Conservation (phyloP, 2,888 invertebrate genomes). For the Euzophera pinguis region DNA sequence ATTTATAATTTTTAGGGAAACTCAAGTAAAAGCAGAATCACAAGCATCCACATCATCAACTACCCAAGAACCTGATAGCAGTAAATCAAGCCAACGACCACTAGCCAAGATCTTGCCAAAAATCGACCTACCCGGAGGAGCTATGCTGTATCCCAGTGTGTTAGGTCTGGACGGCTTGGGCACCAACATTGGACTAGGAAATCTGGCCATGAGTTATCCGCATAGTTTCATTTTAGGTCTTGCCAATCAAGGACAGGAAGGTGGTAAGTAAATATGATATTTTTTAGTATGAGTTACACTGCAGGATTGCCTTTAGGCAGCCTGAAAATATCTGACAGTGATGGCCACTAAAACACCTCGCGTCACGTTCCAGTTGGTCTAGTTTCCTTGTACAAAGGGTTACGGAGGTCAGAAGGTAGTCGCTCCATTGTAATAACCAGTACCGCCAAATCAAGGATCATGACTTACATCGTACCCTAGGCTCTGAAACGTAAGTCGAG, state of each 20-base stretch:
- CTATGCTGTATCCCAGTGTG: constrained; percentile 67
- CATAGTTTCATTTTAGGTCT: constrained; percentile 72
- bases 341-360: no score
- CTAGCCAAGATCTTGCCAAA: constrained; percentile 62
- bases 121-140: constrained; percentile 67
- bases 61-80: constrained; percentile 62
- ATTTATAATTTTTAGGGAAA: neutral
- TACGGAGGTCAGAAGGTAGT: no score
- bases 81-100: constrained; percentile 47
- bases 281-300: no score
- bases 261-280: constrained; percentile 40
- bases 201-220: constrained; percentile 70
- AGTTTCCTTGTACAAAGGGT: no score
- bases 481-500: no score
- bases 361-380: no score
- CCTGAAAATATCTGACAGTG: no score
- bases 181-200: constrained; percentile 61
- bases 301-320: no score
- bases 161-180: constrained; percentile 61
- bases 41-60: constrained; percentile 61
- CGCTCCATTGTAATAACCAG: no score
- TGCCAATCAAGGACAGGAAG: constrained; percentile 72
- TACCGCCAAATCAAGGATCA: no score
- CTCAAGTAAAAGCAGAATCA: constrained; percentile 35
- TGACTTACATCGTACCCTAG: no score